Evolutionary conservation across 2,797 vertebrate species (phyloP), one percentile per base, ranked within the genome.

Genomic region (Cottoperca gobio): DNA sequence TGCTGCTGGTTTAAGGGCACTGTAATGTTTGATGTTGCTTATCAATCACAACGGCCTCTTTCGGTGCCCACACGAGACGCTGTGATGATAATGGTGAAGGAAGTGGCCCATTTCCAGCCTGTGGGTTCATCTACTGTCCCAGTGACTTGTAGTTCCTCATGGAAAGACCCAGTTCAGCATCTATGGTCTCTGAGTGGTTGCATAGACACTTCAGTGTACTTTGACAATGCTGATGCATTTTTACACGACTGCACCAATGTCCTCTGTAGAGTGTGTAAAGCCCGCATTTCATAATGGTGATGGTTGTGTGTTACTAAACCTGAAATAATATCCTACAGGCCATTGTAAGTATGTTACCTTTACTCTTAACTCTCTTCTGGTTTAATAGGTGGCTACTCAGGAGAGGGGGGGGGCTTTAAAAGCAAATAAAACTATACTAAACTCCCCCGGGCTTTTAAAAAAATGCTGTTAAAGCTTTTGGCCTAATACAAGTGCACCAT

Each of bases 391-490:
- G 61, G 50, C 67, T 76, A 11, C 50, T 70, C 49, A 55, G 39
- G 62, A 79, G 60, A 33, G 31, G 8, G 31, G 31, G 8, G 35
- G 17, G 61, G 61, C 76, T 80, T 86, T 86, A 77, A 86, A 88
- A 86, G 71, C 76, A 89, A 80, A 90, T 89, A 71, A 86, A 83
- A 83, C 61, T 52, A 83, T 76, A 81, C 61, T 68, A 26, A 49
- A n/a, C 76, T 85, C 82, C 75, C 74, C 2, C 45, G 59, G 79
- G 86, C 69, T 86, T 86, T 88, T 73, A 79, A 82, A 79, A 82
- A 88, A 66, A 65, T 46, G 52, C 66, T 69, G 57, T 87, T 81
- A 85, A 90, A 89, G 86, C 86, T 91, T 79, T 88, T 21, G 57
- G 46, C 21, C 54, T 79, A 77, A 91, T 83, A 63, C 48, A 66